A percentile compares a stretch with the other conserved stretches of the same genome.
These are phyloP conservation scores for Trachelus tabidus DNA, from an alignment of 2,888 invertebrate genomes.

Conservation along the genomic window DNA sequence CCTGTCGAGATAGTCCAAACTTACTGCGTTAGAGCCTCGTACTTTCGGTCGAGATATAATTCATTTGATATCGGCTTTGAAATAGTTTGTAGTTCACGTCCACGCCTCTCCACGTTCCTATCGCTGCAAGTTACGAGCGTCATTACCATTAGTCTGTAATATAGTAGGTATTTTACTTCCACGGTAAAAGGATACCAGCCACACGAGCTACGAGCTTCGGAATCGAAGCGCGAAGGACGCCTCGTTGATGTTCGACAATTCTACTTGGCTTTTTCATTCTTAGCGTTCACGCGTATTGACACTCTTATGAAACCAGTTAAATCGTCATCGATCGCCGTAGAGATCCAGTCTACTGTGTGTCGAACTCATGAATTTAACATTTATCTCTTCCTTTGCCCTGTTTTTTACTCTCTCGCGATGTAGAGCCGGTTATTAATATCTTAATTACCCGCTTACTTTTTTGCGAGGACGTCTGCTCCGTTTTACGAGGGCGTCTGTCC, in stretches of 20 bases:
- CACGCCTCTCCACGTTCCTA: constrained; percentile 26
- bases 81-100: background rate
- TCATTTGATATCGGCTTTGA: constrained; percentile 24
- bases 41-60: constrained; percentile 16
- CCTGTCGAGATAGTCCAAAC: background rate
- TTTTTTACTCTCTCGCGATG: background rate
- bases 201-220: no score
- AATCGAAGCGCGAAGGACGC: no score
- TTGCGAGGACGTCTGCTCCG: constrained; percentile 33
- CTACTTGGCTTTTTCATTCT: background rate
- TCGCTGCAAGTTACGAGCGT: constrained; percentile 56
- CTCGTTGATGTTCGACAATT: background rate
- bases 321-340: background rate
- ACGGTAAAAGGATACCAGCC: no score
- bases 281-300: accelerated
- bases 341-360: background rate
- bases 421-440: constrained; percentile 38
- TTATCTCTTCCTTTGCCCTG: background rate
- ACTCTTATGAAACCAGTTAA: background rate
- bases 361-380: background rate
- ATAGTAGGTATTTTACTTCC: constrained; percentile 32
- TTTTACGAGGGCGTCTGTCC: constrained; percentile 5
- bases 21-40: background rate
- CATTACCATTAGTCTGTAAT: constrained; percentile 55
- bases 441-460: constrained; percentile 37